Conservation (phyloP, 2,888 invertebrate species). For the Cantharis lateralis region DNA sequence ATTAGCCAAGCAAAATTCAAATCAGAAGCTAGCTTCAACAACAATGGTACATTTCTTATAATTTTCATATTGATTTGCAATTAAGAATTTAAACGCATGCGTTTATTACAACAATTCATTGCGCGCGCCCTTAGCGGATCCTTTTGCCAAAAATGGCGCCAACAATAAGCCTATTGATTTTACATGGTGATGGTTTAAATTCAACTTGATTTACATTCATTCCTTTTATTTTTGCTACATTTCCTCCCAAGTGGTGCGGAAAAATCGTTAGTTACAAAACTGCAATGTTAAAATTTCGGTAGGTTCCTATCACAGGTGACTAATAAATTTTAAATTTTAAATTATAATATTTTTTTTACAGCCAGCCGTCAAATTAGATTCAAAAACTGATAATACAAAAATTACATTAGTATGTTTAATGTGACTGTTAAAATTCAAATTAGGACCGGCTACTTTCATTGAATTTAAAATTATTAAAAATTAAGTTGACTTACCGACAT, state of each 20-base stretch:
- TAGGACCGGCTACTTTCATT: not conserved
- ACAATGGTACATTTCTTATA: conserved; percentile 3
- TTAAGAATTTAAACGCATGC: conserved; percentile 19
- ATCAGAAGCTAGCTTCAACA: not conserved
- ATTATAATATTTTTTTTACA: conserved; percentile 12
- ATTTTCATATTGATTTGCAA: conserved; percentile 25
- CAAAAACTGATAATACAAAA: not conserved
- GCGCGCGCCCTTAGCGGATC: conserved; percentile 27
- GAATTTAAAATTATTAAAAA: not conserved
- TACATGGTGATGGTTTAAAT: conserved; percentile 10
- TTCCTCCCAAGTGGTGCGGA: not conserved
- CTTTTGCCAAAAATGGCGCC: conserved; percentile 26
- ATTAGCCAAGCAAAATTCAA: not conserved
- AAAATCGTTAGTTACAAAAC: not conserved
- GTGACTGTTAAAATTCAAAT: not conserved
- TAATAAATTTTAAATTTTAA: conserved; percentile 14
- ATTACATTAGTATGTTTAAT: not conserved
- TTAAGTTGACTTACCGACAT: not conserved
- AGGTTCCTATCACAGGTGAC: conserved; percentile 12
- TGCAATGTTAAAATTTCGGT: not conserved
- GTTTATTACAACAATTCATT: conserved; percentile 12
- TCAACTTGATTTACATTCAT: not conserved
- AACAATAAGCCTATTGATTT: conserved; percentile 26
- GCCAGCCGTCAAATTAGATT: conserved; percentile 2
- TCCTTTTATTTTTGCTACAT: not conserved